Evolutionary conservation across 2,888 invertebrate genomes (phyloP), one percentile per base, ranked within the genome.

Genomic region (Drosophila phalerata): DNA sequence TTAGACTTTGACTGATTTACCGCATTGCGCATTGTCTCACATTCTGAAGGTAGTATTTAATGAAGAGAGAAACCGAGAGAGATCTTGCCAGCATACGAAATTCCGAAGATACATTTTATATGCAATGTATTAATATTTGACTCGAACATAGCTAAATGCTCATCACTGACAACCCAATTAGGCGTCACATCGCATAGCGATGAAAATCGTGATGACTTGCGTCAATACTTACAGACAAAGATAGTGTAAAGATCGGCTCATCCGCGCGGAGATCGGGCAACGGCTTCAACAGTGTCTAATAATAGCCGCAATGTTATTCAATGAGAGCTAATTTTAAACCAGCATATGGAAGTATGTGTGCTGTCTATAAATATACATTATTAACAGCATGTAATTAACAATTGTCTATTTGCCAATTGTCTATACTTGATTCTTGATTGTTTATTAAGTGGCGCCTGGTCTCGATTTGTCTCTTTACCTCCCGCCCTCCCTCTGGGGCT

Each of bases 371-470:
- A 85, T 87, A 87, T 62, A 45, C 53, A 77, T 77, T 85, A 87
- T 72, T 77, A 87, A 86, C 77, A 63, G 69, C 62, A 69, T 72
- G 69, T 66, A 73, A 73, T 87, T 84, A 69, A 84, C 72, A 78
- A 81, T 75, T 71, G 60, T 81, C 69, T 74, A 84, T 83, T 73
- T 72, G 68, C 42, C 64, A 75, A 51, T 65, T 68, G 67, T 68
- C 61, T 66, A 66, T 63, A 60, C 17, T 47, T 57, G 63, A 62
- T 64, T 43, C 51, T 42, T 43, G 52, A 63, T 73, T 81, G 73
- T 68, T 58, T 75, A 78, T 89, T 85, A 85, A 89, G 83, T 85
- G 89, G 85, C 85, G 85, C 89, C 88, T 66, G 55, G 67, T 49
- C 68, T 55, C 25, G 55, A 22, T n/a, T 28, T 25, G 30, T 49